Base-by-base conservation (phyloP, 2,888 invertebrate species). In the Phyllotreta cruciferae region DNA sequence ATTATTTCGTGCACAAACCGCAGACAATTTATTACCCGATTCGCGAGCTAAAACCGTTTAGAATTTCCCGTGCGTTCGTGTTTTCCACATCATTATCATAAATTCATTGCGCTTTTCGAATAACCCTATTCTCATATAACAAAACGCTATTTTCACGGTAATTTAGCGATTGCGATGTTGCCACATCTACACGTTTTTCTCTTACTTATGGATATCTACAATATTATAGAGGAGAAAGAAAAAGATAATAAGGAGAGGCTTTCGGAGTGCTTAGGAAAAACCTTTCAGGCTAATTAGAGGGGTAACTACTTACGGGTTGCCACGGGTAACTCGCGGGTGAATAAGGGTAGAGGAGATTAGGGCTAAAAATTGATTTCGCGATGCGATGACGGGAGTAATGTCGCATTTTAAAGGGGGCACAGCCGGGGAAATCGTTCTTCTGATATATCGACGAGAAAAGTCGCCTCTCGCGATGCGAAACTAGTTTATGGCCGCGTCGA, bases 211-310 rank as follows among this genome's bases (percentile, higher is more conserved):
- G n/a, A n/a, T n/a, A n/a, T n/a, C n/a, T n/a, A n/a, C n/a, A n/a
- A n/a, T n/a, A n/a, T n/a, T n/a, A n/a, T n/a, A n/a, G n/a, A n/a
- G n/a, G n/a, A n/a, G n/a, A n/a, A n/a, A n/a, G n/a, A 10, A 10
- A 41, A 41, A 41, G n/a, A 10, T 10, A 44, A 44, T 13, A 44
- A 44, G 37, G 14, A 35, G 44, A 56, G 56, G 56, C 42, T 38
- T 56, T 56, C 35, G 37, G 44, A 57, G 57, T 57, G 47, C 37
- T 57, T 49, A 44, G 11, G 57, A 57, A 49, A 49, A 47, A 57
- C 47, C 57, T 57, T 57, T 57, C 49, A 44, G 42, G 39, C 57
- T 57, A 57, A 57, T 57, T 57, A 57, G 49, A 49, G 24, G 38
- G 37, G 13, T 37, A 8, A 37, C 57, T 57, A 57, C 57, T 57